Base-by-base conservation (phyloP, 1,140 invertebrate genomes). In the Delia radicum region DNA sequence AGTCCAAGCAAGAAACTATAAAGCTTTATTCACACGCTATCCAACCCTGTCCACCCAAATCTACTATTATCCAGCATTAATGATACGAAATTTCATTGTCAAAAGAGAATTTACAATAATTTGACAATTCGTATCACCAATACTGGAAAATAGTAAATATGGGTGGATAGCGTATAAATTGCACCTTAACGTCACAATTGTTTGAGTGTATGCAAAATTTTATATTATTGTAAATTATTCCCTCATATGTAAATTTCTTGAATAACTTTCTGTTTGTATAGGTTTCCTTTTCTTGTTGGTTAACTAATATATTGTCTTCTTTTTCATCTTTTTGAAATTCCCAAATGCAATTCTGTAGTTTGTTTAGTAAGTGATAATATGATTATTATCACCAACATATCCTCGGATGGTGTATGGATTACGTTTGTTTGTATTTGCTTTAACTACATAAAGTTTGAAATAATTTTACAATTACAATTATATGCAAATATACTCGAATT, bases 311-410 rank as follows among this genome's bases (percentile, higher is more conserved):
- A 21, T 21, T 8, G n/a, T 7, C 48, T 10, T 1, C 18, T 8
- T 21, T 55, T 55, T 21, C 33, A 10, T 37, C 21, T 18, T 24
- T 21, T 55, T 13, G 6, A 18, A 33, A 69, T 69, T 69, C 65
- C 65, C 65, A 69, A 69, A 69, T 69, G 65, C 65, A 69, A 69
- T 69, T 69, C 33, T 69, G 21, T 37, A 31, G 29, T 69, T 69
- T 69, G 65, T 69, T 55, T 69, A 69, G 65, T 69, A 24, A 69
- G 65, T 69, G 65, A 69, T 69, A 69, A 69, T 69, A 26, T 69
- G 65, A 69, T 69, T 69, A 63, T 27, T 27, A 67, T 37, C 29
- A 69, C n/a, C 29, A 69, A n/a, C 65, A 69, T 18, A 21, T 21
- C 18, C 29, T 33, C 3, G 48, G 5, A 18, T 55, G 48, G n/a